phyloP scores from a whole-genome alignment of 2,888 invertebrate genomes.

The Mylabris sibirica region DNA sequence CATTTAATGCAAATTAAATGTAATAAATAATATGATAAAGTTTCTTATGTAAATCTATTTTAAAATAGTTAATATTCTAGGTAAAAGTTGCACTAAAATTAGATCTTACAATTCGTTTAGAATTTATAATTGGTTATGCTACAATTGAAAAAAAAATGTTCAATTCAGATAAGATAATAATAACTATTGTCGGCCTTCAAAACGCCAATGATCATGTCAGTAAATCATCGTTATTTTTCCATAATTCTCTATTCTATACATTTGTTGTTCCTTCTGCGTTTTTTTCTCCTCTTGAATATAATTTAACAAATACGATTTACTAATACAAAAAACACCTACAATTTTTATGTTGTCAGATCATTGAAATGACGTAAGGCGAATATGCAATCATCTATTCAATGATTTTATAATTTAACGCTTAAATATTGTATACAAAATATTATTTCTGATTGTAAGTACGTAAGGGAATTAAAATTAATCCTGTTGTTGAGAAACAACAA shows the following conservation, averaged over 20 bases:
- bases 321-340: slow-evolving; percentile 35
- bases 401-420: slow-evolving; percentile 24
- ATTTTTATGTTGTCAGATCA: slow-evolving; percentile 31
- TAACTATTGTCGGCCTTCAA: slow-evolving; percentile 26
- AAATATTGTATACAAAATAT: not conserved
- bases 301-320: slow-evolving; percentile 27
- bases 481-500: no score
- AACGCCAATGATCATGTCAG: slow-evolving; percentile 31
- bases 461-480: no score
- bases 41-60: not conserved
- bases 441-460: no score
- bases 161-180: not conserved
- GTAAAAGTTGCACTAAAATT: not conserved
- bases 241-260: not conserved
- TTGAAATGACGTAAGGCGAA: slow-evolving; percentile 31
- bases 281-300: slow-evolving; percentile 8
- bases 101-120: not conserved
- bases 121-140: no score
- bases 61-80: not conserved
- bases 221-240: slow-evolving; percentile 37
- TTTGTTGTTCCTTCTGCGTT: not conserved
- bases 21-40: not conserved
- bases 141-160: not conserved
- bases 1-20: not conserved
- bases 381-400: slow-evolving; percentile 35